phyloP scores from a whole-genome alignment of 2,797 vertebrate species.

The Chrosomus eos region DNA sequence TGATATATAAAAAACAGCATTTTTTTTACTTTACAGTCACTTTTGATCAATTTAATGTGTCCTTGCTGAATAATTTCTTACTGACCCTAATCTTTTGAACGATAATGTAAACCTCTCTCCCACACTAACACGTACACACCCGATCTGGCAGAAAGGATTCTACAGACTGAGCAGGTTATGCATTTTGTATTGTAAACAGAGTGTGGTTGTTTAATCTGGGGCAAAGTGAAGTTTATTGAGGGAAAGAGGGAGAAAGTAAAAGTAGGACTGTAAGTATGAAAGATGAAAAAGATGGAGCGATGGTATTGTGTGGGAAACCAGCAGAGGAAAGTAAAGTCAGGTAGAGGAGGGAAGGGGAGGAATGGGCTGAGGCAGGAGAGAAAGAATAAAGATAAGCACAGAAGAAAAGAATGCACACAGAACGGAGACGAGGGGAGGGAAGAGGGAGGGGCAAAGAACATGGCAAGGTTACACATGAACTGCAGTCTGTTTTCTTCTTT shows the following conservation, averaged over 20 bases:
- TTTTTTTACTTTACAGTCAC: not conserved
- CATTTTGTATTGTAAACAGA: conserved; percentile 35
- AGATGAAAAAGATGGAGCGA: conserved; percentile 19
- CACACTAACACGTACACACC: not conserved
- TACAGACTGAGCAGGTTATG: conserved; percentile 19
- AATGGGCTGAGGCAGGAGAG: conserved; percentile 1
- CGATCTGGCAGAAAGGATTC: not conserved
- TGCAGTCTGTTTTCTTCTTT: conserved; percentile 36
- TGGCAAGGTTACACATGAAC: conserved; percentile 48
- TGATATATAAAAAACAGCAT: no score
- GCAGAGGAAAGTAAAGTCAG: conserved; percentile 39
- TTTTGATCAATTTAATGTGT: no score
- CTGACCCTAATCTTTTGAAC: not conserved
- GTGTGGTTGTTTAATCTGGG: conserved; percentile 19
- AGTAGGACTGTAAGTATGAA: not conserved
- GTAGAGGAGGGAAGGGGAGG: conserved; percentile 19
- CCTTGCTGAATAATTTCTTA: not conserved
- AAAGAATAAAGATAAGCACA: conserved; percentile 36
- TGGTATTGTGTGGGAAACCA: conserved; percentile 16
- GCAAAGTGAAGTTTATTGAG: conserved; percentile 22
- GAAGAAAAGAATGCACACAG: conserved; percentile 44
- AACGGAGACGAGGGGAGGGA: conserved; percentile 39
- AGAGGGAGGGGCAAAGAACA: conserved; percentile 50
- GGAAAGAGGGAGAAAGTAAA: conserved; percentile 13
- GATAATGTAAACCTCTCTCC: not conserved